Evolutionary conservation across 2,113 vertebrate species (phyloP), one percentile per base, ranked within the genome.

Genomic region (Eclectus roratus): DNA sequence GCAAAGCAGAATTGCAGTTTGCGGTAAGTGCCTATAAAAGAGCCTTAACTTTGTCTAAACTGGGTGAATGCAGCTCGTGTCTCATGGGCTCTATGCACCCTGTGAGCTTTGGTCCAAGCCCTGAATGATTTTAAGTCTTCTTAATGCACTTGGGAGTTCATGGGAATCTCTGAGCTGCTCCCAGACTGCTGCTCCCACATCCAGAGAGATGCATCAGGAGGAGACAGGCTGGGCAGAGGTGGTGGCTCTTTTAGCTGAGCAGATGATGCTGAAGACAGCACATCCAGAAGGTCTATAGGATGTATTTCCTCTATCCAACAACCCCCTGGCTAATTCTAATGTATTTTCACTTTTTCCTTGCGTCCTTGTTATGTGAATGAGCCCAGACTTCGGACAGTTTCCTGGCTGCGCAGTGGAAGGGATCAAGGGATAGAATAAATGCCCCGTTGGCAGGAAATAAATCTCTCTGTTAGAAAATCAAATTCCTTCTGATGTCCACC

Each of bases 381-480:
- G 64, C 49, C 71, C 44, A 80, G 29, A 73, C 7, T 86, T 81
- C 2, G 3, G 35, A 5, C 1, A 37, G 24, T 33, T 74, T 71
- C 20, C 13, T 33, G 55, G 83, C 72, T 41, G 39, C 68, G 50
- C 80, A 68, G 80, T 53, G 55, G 77, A 18, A 68, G 72, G 43
- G 64, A 73, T 39, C 55, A 46, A 7, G 13, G 61, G 37, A 19
- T 37, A 18, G 39, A 76, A 81, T 55, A 20, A n/a, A 58, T 23
- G 55, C 35, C 55, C 77, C 3, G 18, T 73, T 91, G 46, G 73
- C 39, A 46, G 77, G 77, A 27, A 87, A 91, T 81, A 92, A 95
- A 91, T 93, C 72, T 80, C 35, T 80, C 55, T 33, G 55, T 93
- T 89, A 94, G 86, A 39, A 93, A 91, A 94, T 84, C 56, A 68